Evolutionary conservation across 2,797 vertebrate species (phyloP).

Genomic region (Sebastes elongatus): DNA sequence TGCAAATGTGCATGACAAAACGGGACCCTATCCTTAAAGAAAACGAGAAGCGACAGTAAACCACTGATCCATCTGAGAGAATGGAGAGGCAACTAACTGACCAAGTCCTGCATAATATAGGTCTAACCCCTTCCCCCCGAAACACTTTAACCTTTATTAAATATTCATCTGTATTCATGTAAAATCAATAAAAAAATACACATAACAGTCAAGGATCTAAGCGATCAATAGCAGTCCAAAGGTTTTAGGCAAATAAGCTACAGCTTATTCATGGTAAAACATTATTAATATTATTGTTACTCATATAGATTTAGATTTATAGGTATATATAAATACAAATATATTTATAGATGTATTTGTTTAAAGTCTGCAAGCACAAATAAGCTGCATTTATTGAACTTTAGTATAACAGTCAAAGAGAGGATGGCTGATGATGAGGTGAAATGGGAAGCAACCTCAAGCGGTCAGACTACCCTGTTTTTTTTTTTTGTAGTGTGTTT

Average conservation of each 20-base stretch:
- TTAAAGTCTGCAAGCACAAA: slow-evolving; percentile 90
- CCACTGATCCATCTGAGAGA: slow-evolving; percentile 79
- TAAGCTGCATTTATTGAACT: slow-evolving; percentile 91
- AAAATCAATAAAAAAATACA: slow-evolving; percentile 89
- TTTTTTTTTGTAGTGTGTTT: slow-evolving; percentile 23
- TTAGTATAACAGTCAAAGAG: slow-evolving; percentile 89
- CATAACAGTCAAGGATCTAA: slow-evolving; percentile 90
- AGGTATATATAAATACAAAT: slow-evolving; percentile 85
- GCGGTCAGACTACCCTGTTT: slow-evolving; percentile 85
- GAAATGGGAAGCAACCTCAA: slow-evolving; percentile 83
- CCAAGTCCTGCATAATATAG: slow-evolving; percentile 87
- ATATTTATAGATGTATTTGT: slow-evolving; percentile 85
- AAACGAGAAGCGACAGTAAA: slow-evolving; percentile 76
- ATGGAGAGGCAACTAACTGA: slow-evolving; percentile 87
- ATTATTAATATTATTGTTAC: slow-evolving; percentile 88
- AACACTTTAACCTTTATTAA: slow-evolving; percentile 85
- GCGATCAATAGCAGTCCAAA: slow-evolving; percentile 89
- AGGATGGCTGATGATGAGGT: slow-evolving; percentile 87
- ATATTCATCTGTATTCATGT: slow-evolving; percentile 87
- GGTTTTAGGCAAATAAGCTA: slow-evolving; percentile 90
- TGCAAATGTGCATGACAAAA: slow-evolving; percentile 81
- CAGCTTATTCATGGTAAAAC: slow-evolving; percentile 90
- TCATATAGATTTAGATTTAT: slow-evolving; percentile 86
- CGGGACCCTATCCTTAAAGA: slow-evolving; percentile 71
- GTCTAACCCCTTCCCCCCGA: slow-evolving; percentile 71